Percentiles rank a stretch among this genome's conserved stretches.
These are phyloP conservation scores for Bubo blakistoni DNA, from an alignment of 2,113 vertebrate species.

Conservation along the genomic window DNA sequence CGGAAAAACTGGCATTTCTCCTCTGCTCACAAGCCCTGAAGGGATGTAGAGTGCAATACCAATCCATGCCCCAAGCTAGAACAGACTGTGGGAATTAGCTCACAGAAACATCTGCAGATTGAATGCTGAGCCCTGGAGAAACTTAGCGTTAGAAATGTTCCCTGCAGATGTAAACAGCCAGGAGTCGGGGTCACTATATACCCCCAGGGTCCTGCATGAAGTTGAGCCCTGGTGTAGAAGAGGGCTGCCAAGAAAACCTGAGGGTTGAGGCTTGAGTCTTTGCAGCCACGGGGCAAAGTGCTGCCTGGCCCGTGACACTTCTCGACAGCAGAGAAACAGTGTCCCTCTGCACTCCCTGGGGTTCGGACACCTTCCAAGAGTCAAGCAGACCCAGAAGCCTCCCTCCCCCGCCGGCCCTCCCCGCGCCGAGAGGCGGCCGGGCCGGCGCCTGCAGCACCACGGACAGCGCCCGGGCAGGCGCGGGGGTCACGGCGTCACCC, in stretches of 20 bases:
- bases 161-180: neutral
- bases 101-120: neutral
- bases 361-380: rapidly evolving
- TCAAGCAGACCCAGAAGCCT: no score
- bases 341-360: neutral
- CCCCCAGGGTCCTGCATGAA: no score
- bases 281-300: neutral
- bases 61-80: neutral
- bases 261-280: neutral
- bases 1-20: neutral
- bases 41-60: neutral
- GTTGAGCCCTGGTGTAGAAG: neutral
- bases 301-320: neutral
- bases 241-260: neutral
- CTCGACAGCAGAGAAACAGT: neutral
- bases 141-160: neutral
- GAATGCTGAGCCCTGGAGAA: neutral
- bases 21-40: neutral
- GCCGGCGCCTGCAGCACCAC: neutral
- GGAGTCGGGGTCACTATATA: neutral
- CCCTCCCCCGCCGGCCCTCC: rapidly evolving
- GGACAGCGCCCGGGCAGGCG: neutral
- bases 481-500: rapidly evolving
- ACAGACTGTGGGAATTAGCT: neutral
- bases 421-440: rapidly evolving